Evolutionary conservation across 2,797 vertebrate genomes (phyloP), one percentile per base, ranked within the genome.

Genomic region (Rhincodon typus): DNA sequence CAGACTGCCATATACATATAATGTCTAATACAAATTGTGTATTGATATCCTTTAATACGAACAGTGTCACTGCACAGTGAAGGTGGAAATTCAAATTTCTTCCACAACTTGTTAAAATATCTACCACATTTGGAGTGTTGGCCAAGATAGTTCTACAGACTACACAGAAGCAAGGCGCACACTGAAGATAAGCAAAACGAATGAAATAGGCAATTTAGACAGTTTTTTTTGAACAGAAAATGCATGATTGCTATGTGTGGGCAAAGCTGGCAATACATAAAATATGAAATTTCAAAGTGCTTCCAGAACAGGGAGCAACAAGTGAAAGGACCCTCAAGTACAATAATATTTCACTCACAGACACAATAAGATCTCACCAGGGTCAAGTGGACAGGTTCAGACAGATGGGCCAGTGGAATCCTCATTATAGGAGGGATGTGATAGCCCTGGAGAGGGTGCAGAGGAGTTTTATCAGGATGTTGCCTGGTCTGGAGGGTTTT

Each of bases 91-190:
- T 93, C 27, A 93, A 93, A 69, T 93, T 38, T 93, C 23, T 67
- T n/a, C 19, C 90, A 93, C n/a, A 93, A 69, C n/a, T 93, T 69
- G 90, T 69, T 93, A 69, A 93, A 93, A 69, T 93, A 93, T 69
- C 90, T 25, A 25, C n/a, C 66, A 42, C 90, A 25, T 93, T 42
- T 10, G n/a, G 90, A 93, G 66, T 93, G 90, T n/a, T 38, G 66
- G 90, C 62, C 6, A 38, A 93, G 90, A 93, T 93, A 93, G 90
- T 93, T 93, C 90, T 93, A 69, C 90, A 42, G n/a, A n/a, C 62
- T 69, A 38, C 19, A 93, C 90, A 69, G 88, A 66, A 66, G 57
- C 88, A 34, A 66, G 88, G 87, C 34, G 19, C 69, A 66, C 6
- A 8, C 21, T 93, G n/a, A 69, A 93, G 90, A 93, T 93, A 93